Evolutionary conservation across 1,140 invertebrate genomes (phyloP).

Genomic region (Philotrypesis tridentata): DNA sequence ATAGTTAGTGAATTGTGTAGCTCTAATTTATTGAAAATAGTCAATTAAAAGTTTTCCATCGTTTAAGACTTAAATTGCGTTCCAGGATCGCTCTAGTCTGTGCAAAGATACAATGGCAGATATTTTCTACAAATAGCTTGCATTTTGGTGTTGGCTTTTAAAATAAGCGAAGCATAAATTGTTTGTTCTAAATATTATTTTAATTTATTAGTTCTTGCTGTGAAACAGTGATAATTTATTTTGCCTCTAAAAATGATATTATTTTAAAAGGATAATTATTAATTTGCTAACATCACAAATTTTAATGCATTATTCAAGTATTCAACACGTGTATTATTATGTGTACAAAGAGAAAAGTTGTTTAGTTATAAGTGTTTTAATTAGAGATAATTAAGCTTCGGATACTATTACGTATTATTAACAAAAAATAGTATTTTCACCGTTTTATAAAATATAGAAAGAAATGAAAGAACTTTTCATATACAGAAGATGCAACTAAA

Average conservation of each 20-base stretch:
- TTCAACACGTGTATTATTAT: conserved; percentile 46
- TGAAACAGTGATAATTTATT: conserved; percentile 36
- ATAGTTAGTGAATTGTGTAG: conserved; percentile 36
- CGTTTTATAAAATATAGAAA: conserved; percentile 39
- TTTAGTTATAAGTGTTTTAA: conserved; percentile 48
- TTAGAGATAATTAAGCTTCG: conserved; percentile 24
- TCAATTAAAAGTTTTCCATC: conserved; percentile 32
- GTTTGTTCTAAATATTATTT: conserved; percentile 14
- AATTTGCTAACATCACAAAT: conserved; percentile 21
- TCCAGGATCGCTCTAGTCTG: conserved; percentile 43
- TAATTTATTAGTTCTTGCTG: conserved; percentile 48
- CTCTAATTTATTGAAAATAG: conserved; percentile 46
- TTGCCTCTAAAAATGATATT: conserved; percentile 51
- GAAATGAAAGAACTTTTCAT: conserved; percentile 24
- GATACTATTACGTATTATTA: conserved; percentile 33
- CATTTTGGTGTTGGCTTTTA: conserved; percentile 35
- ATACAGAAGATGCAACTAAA: conserved; percentile 27
- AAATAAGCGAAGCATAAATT: conserved; percentile 7
- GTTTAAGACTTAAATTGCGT: conserved; percentile 26
- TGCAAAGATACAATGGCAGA: conserved; percentile 34
- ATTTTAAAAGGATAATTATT: conserved; percentile 31
- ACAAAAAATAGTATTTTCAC: conserved; percentile 30
- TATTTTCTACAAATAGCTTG: conserved; percentile 26
- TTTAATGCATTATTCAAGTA: conserved; percentile 21
- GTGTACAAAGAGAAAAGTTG: conserved; percentile 49